Evolutionary conservation across 2,888 invertebrate genomes (phyloP), one percentile per base, ranked within the genome.

Genomic region (Polyommatus icarus): DNA sequence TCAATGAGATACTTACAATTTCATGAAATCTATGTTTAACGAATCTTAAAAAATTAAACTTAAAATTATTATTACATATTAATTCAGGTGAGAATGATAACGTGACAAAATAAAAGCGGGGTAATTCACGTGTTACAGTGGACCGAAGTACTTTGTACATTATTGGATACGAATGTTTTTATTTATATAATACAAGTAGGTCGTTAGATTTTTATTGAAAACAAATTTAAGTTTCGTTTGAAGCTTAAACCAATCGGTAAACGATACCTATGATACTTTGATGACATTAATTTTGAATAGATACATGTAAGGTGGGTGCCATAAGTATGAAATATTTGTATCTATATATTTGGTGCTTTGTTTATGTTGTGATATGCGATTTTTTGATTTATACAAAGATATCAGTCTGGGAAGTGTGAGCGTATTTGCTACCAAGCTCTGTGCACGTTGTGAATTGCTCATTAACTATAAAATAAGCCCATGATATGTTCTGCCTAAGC

Each of bases 331-430:
- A 80, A 80, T 86, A 84, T 90, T 81, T 83, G 84, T 83, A 85
- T 85, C 87, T 84, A 86, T 85, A 85, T 85, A 87, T 85, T 89
- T 86, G 84, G 93, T 93, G 93, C 92, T 89, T 85, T 82, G 86
- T 87, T 67, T 84, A 88, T 88, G 88, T 90, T 83, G 92, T 92
- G 92, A 90, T 84, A 85, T 88, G 87, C 88, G 85, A 85, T 87
- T 86, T 83, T 85, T 87, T 87, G 86, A 86, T 88, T 88, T 87
- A 86, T 90, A 92, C 88, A 90, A 86, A 88, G 86, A 84, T 86
- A 83, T 87, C 84, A 84, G 89, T 92, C 92, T 93, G 93, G 93
- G 90, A 92, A 92, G 93, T 93, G 93, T 91, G 93, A 92, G 93
- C 93, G 90, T 92, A 92, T 90, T 87, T 87, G 87, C 92, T 91